Percentiles rank a stretch among this genome's conserved stretches.
phyloP scores from a whole-genome alignment of 2,888 invertebrate species.

The Drosophila peninsularis region DNA sequence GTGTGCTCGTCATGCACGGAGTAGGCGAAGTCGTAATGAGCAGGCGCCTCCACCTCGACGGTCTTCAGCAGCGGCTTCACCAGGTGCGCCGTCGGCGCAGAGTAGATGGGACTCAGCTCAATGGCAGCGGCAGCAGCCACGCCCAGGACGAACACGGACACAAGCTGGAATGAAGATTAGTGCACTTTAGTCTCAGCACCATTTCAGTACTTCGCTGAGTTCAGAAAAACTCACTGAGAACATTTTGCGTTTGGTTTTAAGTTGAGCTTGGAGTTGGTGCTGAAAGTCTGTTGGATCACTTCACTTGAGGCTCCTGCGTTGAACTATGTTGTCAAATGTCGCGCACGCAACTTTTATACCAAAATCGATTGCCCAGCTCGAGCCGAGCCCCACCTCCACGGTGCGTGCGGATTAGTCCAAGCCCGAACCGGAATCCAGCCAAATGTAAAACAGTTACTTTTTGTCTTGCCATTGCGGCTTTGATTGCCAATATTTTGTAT shows the following conservation, averaged over 20 bases:
- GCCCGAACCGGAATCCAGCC: constrained; percentile 69
- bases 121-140: constrained; percentile 78
- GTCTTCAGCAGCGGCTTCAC: constrained; percentile 79
- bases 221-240: constrained; percentile 49
- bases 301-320: constrained; percentile 81
- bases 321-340: constrained; percentile 82
- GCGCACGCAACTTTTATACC: constrained; percentile 82
- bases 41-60: constrained; percentile 84
- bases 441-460: constrained; percentile 71
- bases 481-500: constrained; percentile 60
- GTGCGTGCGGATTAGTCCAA: constrained; percentile 53
- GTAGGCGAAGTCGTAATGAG: constrained; percentile 85
- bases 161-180: constrained; percentile 60
- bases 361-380: constrained; percentile 16
- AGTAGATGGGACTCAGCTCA: constrained; percentile 69
- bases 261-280: constrained; percentile 29
- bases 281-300: constrained; percentile 48
- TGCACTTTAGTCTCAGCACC: background rate
- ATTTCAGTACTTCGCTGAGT: background rate
- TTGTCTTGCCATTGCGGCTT: constrained; percentile 44
- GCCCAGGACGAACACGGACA: constrained; percentile 75
- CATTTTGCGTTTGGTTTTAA: constrained; percentile 48
- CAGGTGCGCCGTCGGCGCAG: constrained; percentile 62
- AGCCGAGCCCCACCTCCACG: constrained; percentile 36
- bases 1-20: constrained; percentile 86